Conservation (phyloP, 2,888 invertebrate species). For the Oconnorella tubifera region DNA sequence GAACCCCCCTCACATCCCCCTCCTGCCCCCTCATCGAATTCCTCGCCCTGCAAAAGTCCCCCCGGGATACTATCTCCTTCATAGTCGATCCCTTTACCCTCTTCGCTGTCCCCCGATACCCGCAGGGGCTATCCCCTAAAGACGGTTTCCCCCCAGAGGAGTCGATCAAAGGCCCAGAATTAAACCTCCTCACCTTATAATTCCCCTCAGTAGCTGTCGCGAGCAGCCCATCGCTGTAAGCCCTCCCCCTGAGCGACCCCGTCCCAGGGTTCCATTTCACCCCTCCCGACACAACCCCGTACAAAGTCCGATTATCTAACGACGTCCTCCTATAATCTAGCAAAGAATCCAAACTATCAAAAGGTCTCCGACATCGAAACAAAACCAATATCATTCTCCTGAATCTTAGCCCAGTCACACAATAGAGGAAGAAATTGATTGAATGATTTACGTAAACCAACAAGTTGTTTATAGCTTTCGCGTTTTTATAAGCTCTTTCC, state of each 20-base stretch:
- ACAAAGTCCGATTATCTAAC: background rate
- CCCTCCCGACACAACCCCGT: background rate
- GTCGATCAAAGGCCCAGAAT: background rate
- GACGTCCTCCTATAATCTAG: background rate
- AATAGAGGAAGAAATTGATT: conserved; percentile 35
- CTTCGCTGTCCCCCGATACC: background rate
- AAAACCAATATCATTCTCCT: conserved; percentile 8
- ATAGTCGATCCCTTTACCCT: background rate
- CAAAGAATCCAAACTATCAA: conserved; percentile 1
- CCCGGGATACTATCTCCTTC: background rate
- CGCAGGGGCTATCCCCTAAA: background rate
- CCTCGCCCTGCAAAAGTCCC: background rate
- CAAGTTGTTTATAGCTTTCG: conserved; percentile 28
- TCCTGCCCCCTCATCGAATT: no score
- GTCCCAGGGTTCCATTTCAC: background rate
- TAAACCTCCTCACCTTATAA: background rate
- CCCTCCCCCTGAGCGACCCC: background rate
- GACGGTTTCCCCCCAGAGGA: background rate
- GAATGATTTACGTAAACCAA: conserved; percentile 31
- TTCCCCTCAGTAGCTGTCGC: background rate
- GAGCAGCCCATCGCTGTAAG: conserved; percentile 3
- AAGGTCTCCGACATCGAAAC: background rate
- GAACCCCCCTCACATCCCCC: no score
- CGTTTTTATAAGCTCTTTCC: conserved; percentile 22
- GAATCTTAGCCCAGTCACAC: conserved; percentile 30